Conservation (phyloP, 2,113 vertebrate species). For the Clarias magur region DNA sequence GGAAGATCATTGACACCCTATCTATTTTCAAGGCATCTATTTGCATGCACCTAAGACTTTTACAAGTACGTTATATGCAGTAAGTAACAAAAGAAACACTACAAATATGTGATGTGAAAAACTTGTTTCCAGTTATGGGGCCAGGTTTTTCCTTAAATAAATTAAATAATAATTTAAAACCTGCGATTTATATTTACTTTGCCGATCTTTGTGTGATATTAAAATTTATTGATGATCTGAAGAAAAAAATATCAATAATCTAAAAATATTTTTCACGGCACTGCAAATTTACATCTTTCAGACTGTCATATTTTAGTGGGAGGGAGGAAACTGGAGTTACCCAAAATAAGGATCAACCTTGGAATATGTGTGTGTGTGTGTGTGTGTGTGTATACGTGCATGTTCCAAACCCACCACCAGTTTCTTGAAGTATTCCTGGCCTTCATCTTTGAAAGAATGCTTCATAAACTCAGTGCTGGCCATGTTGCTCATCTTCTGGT, state of each 20-base stretch:
- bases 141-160: too few species aligned
- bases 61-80: too few species aligned
- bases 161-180: too few species aligned
- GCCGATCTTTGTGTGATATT: too few species aligned
- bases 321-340: not conserved
- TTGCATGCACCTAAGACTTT: too few species aligned
- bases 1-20: too few species aligned
- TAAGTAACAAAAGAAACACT: too few species aligned
- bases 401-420: constrained; percentile 40
- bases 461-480: constrained; percentile 49
- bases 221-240: too few species aligned
- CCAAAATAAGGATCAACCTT: not conserved
- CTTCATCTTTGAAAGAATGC: constrained; percentile 58
- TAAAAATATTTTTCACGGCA: not conserved
- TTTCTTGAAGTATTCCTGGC: constrained; percentile 31
- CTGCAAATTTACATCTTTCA: not conserved
- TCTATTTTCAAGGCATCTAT: too few species aligned
- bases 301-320: not conserved
- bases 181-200: not conserved
- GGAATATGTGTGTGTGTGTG: not conserved
- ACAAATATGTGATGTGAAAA: too few species aligned
- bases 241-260: too few species aligned
- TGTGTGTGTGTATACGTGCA: not conserved
- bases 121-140: too few species aligned
- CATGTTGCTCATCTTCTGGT: constrained; percentile 27